Evolutionary conservation across 2,888 invertebrate genomes (phyloP), one percentile per base, ranked within the genome.

Genomic region (Barypeithes pellucidus): DNA sequence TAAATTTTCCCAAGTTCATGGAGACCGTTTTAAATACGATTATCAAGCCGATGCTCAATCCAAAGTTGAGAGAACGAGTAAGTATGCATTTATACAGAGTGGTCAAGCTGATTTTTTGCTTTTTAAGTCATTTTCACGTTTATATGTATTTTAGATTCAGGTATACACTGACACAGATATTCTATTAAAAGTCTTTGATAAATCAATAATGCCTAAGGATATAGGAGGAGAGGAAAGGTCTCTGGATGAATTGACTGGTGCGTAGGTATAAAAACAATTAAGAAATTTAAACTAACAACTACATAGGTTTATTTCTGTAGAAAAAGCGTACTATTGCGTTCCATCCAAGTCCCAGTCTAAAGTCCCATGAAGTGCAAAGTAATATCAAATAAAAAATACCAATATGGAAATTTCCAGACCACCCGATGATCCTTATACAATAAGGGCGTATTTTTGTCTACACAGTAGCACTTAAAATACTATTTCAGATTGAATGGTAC

Each of bases 191-290:
- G 39, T 59, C 1, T 73, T 81, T 33, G 65, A 39, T 18, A 52
- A 65, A 29, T 14, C 43, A 45, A 7, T 12, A 12, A 45, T 62
- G 62, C 62, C 62, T 1, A 43, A 45, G 22, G 62, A 62, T 16
- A 45, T 62, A 12, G 62, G 62, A 12, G 62, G 62, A 45, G 57
- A 68, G 3, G 76, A 73, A 29, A 75, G 67, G 11, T 72, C 71
- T 0, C 43, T 79, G 9, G 65, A 61, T 8, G 77, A 77, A 54
- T 45, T 79, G 12, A 71, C 76, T 50, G 77, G 78, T 79, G 50
- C n/a, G 29, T 54, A 43, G 22, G 20, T n/a, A n/a, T n/a, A 47
- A 22, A 47, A 43, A 43, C 1, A n/a, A 39, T 39, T 1, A 39
- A 43, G 16, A 41, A 41, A 41, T n/a, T n/a, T n/a, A n/a, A n/a